Percentiles rank a stretch among this genome's conserved stretches.
Conservation (phyloP, 2,797 vertebrate species). For the Aplochiton taeniatus region DNA sequence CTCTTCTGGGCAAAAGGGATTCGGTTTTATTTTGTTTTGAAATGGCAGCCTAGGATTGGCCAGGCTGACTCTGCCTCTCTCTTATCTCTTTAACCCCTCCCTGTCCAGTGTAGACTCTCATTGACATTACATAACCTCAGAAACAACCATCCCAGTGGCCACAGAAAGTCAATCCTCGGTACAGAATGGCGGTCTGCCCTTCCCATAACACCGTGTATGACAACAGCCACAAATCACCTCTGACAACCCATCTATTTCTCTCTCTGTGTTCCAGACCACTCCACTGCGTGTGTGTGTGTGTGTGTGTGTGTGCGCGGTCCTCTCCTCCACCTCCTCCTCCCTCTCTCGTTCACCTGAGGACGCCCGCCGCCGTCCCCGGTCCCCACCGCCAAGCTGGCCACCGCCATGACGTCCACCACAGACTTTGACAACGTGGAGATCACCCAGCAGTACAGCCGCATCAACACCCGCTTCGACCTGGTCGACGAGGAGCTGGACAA, state of each 20-base stretch:
- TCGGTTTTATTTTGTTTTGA: conserved; percentile 3
- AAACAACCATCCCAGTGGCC: too few species aligned
- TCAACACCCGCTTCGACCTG: conserved; percentile 89
- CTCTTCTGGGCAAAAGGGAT: too few species aligned
- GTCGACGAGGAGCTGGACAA: conserved; percentile 92
- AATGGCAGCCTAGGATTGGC: not conserved
- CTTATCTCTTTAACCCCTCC: not conserved
- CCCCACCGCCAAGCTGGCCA: conserved; percentile 49
- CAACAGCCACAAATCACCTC: not conserved
- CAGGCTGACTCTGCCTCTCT: not conserved
- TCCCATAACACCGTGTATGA: not conserved
- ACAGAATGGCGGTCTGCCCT: too few species aligned
- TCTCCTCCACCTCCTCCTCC: conserved; percentile 16
- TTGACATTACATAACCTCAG: not conserved
- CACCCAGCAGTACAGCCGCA: conserved; percentile 91
- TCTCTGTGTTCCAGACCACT: conserved; percentile 45
- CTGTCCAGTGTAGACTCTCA: not conserved
- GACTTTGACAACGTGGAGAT: conserved; percentile 95
- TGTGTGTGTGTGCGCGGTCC: conserved; percentile 16
- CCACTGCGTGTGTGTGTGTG: conserved; percentile 10
- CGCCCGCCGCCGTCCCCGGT: conserved; percentile 43
- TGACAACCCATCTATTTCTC: conserved; percentile 10
- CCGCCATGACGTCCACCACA: conserved; percentile 81
- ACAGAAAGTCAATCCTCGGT: too few species aligned
- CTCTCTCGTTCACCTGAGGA: conserved; percentile 47